A percentile compares a stretch with the other conserved stretches of the same genome.
phyloP scores from a whole-genome alignment of 2,797 vertebrate species.

The Hemitrygon akajei region DNA sequence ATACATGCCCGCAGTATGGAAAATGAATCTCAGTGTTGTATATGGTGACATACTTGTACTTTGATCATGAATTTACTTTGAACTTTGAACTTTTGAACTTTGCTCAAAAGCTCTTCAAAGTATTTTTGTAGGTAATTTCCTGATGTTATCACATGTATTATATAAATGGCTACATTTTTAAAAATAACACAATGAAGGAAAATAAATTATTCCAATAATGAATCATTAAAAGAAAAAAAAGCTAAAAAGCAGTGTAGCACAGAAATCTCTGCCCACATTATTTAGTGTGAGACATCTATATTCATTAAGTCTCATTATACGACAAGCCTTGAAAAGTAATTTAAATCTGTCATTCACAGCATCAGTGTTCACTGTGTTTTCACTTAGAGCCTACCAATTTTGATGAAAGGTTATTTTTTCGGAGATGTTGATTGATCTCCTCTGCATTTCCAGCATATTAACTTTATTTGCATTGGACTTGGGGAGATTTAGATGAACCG shows the following conservation, averaged over 20 bases:
- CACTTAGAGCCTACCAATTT: background rate
- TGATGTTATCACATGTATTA: background rate
- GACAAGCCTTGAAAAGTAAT: background rate
- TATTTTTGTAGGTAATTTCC: background rate
- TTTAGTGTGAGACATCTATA: background rate
- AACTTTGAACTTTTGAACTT: too few relatives aligned
- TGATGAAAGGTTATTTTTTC: background rate
- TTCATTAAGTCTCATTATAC: background rate
- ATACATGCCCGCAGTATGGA: too few relatives aligned
- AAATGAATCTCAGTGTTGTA: too few relatives aligned
- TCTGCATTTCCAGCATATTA: background rate
- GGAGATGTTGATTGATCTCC: background rate
- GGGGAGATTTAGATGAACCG: background rate
- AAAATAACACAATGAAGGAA: background rate
- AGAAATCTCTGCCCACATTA: background rate
- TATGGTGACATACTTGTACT: too few relatives aligned
- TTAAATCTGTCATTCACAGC: background rate
- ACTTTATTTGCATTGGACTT: background rate
- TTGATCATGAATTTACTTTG: too few relatives aligned
- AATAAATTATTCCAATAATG: background rate
- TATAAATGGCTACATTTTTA: background rate
- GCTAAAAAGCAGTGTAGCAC: background rate
- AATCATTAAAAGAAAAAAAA: background rate
- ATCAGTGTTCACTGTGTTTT: background rate
- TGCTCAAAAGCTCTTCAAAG: background rate